Evolutionary conservation across 2,888 invertebrate species (phyloP).

Genomic region (Odontocerum albicorne): DNA sequence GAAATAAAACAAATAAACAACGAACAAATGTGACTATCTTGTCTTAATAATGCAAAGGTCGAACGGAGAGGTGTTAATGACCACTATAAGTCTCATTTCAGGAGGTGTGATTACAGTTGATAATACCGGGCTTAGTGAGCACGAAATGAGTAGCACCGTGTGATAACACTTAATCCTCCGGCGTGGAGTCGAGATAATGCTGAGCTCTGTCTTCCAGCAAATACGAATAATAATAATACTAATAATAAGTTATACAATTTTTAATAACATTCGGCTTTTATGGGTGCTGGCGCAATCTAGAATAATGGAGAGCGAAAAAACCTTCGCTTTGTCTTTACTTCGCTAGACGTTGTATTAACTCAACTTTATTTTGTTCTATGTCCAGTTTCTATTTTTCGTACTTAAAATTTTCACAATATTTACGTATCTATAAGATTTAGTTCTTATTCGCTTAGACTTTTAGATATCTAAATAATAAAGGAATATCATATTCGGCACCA

Average conservation of each 20-base stretch:
- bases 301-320: constrained; percentile 7
- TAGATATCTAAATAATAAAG: too few relatives aligned
- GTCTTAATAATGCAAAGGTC: constrained; percentile 5
- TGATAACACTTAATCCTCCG: constrained; percentile 31
- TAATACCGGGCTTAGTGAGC: constrained; percentile 27
- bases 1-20: too few relatives aligned
- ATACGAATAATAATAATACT: constrained; percentile 22
- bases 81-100: constrained; percentile 24
- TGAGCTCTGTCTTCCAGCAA: constrained; percentile 17
- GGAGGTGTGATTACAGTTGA: constrained; percentile 31
- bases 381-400: too few relatives aligned
- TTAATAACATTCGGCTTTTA: constrained; percentile 24
- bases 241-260: constrained; percentile 18
- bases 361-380: too few relatives aligned
- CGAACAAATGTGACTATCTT: constrained; percentile 3
- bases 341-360: constrained; percentile 6
- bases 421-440: too few relatives aligned
- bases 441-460: too few relatives aligned
- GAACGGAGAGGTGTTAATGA: constrained; percentile 12
- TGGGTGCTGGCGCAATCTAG: constrained; percentile 13
- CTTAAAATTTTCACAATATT: too few relatives aligned
- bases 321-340: constrained; percentile 3
- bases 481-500: too few relatives aligned
- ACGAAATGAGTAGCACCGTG: constrained; percentile 28
- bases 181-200: constrained; percentile 21